A percentile compares a stretch with the other conserved stretches of the same genome.
phyloP scores from a whole-genome alignment of 2,888 invertebrate species.

The Melinaea menophilus region DNA sequence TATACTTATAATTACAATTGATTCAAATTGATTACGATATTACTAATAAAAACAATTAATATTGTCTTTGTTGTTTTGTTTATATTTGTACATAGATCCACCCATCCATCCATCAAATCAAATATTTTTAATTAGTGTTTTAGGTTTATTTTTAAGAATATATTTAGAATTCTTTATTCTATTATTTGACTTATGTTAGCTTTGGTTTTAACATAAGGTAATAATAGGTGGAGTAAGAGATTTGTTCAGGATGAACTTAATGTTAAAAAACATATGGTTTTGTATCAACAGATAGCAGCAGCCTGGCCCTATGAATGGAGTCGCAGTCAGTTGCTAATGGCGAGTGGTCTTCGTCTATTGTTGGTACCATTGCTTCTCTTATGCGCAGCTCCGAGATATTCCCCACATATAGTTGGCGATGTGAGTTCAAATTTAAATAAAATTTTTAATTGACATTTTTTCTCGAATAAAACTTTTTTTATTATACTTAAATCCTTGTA shows the following conservation, averaged over 20 bases:
- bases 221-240: too few relatives aligned
- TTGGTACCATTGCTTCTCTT: constrained; percentile 89
- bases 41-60: neutral
- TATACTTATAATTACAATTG: constrained; percentile 4
- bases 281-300: constrained; percentile 80
- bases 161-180: too few relatives aligned
- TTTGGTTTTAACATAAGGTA: too few relatives aligned
- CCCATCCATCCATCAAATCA: too few relatives aligned
- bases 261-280: neutral
- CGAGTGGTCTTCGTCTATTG: constrained; percentile 84
- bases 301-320: constrained; percentile 91
- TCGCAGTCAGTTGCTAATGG: constrained; percentile 85
- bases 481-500: too few relatives aligned
- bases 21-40: neutral
- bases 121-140: neutral
- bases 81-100: too few relatives aligned
- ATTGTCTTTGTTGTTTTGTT: neutral
- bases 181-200: too few relatives aligned
- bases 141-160: too few relatives aligned
- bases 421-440: constrained; percentile 41
- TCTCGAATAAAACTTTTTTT: too few relatives aligned
- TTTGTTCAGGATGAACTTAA: too few relatives aligned
- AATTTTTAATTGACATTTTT: neutral
- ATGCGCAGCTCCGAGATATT: constrained; percentile 87
- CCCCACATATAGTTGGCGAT: constrained; percentile 83